These are phyloP conservation scores for Drosophila mimica DNA, from an alignment of 2,888 invertebrate species.

Conservation along the genomic window DNA sequence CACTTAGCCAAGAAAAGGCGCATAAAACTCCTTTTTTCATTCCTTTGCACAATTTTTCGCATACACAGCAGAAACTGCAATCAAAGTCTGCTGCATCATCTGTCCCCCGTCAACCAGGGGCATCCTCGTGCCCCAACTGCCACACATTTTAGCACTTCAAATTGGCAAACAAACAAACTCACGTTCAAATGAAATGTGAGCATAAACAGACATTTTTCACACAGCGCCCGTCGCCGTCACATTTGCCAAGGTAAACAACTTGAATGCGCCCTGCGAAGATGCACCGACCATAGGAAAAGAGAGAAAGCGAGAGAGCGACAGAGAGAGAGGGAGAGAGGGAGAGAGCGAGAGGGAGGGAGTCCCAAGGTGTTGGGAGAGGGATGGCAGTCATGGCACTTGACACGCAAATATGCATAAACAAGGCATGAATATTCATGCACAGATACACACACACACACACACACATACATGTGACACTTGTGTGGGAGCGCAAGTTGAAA, in stretches of 20 bases:
- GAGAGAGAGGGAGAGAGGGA: conserved; percentile 7
- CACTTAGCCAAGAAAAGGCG: conserved; percentile 12
- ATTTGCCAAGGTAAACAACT: conserved; percentile 73
- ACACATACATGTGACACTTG: conserved; percentile 40
- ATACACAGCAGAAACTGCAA: conserved; percentile 74
- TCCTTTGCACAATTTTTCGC: conserved; percentile 49
- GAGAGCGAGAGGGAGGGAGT: conserved; percentile 5
- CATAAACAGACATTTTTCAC: conserved; percentile 80
- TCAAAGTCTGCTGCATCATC: conserved; percentile 59
- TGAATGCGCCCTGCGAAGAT: conserved; percentile 66
- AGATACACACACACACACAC: conserved; percentile 46
- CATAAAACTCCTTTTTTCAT: neutral
- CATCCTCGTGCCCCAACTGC: conserved; percentile 3
- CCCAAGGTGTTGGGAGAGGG: neutral
- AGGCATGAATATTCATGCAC: conserved; percentile 76
- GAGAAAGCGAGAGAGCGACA: conserved; percentile 10
- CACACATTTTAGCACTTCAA: conserved; percentile 70
- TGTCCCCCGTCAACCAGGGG: conserved; percentile 9
- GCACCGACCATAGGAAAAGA: conserved; percentile 32
- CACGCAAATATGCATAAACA: conserved; percentile 82
- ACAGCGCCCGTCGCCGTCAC: conserved; percentile 54
- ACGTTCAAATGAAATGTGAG: conserved; percentile 80
- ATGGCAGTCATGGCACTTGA: conserved; percentile 65
- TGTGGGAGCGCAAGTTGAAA: conserved; percentile 51
- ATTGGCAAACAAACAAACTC: conserved; percentile 78